Percentiles rank a stretch among this genome's conserved stretches.
Conservation (phyloP, 2,797 vertebrate genomes). For the Eulemur rubriventer region DNA sequence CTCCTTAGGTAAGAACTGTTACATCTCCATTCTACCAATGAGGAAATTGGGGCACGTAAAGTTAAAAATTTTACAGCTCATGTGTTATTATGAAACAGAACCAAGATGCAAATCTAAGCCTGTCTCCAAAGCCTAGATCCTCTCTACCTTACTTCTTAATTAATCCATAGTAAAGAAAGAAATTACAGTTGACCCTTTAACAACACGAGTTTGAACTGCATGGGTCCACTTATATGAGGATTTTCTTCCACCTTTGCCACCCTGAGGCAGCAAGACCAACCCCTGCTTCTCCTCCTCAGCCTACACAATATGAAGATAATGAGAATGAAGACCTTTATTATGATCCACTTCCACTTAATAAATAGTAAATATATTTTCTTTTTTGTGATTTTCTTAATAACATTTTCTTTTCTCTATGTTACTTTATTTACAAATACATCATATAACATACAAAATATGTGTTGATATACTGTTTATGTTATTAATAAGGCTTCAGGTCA, state of each 20-base stretch:
- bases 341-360: background rate
- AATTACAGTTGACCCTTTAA: background rate
- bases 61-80: background rate
- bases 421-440: background rate
- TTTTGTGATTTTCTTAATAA: background rate
- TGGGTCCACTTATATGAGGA: background rate
- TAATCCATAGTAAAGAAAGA: background rate
- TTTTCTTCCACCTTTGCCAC: background rate
- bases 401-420: background rate
- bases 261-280: background rate
- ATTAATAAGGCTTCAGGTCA: background rate
- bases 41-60: background rate
- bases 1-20: background rate
- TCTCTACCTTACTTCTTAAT: constrained; percentile 23
- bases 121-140: background rate
- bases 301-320: background rate
- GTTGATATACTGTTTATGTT: background rate
- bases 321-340: background rate
- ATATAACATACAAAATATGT: background rate
- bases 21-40: background rate
- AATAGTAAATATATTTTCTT: background rate
- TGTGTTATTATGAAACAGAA: background rate
- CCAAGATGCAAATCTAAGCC: constrained; percentile 7
- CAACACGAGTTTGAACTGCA: background rate
- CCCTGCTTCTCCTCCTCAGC: background rate